A percentile compares a stretch with the other conserved stretches of the same genome.
Evolutionary conservation across 2,113 vertebrate genomes (phyloP).

Genomic region (Laticauda laticaudata): DNA sequence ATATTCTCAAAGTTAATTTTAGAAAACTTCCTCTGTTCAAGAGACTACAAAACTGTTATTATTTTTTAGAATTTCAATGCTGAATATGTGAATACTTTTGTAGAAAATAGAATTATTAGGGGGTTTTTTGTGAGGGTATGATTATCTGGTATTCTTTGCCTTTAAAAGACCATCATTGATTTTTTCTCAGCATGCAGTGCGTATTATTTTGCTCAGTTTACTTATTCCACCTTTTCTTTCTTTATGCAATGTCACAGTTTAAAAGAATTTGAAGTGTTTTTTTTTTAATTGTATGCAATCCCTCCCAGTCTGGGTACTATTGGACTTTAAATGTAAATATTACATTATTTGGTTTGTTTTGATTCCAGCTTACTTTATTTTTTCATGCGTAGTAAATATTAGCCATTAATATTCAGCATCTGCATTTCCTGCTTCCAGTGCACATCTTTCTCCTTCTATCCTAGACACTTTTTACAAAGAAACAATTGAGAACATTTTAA

Average conservation of each 20-base stretch:
- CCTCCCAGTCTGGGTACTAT: neutral
- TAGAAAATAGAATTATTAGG: neutral
- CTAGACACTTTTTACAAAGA: too few species aligned
- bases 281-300: neutral
- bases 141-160: neutral
- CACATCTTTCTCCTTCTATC: too few species aligned
- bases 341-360: neutral
- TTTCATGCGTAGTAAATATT: neutral
- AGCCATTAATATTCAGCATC: neutral
- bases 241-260: neutral
- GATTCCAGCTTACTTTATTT: neutral
- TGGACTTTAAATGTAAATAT: neutral
- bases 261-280: neutral
- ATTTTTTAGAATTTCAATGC: neutral
- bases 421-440: neutral
- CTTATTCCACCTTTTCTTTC: neutral
- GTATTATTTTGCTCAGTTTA: neutral
- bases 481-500: too few species aligned
- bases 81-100: neutral
- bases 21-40: constrained; percentile 16
- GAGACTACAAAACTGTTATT: constrained; percentile 27
- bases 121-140: neutral
- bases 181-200: neutral
- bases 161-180: neutral
- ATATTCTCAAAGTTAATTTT: constrained; percentile 28